These are phyloP conservation scores for Cirrhinus molitorella DNA, from an alignment of 2,797 vertebrate species.

Conservation along the genomic window DNA sequence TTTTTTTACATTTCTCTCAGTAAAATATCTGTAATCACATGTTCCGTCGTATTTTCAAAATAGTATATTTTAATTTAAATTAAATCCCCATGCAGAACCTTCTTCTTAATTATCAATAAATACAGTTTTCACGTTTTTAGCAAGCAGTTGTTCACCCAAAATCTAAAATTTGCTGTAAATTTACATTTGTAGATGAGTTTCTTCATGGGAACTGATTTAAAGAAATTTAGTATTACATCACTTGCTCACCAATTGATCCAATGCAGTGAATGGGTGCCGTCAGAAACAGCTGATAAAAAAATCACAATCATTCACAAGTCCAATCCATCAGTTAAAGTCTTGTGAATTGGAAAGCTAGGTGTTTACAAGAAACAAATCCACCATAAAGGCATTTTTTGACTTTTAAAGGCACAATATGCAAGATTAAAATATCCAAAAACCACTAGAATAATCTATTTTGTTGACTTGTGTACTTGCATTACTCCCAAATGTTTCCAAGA, in stretches of 20 bases:
- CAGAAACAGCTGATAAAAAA: background rate
- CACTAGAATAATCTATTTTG: too few relatives aligned
- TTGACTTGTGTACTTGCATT: too few relatives aligned
- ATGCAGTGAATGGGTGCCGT: background rate
- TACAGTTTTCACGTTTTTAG: background rate
- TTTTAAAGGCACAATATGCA: too few relatives aligned
- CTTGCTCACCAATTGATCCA: background rate
- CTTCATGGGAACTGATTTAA: too few relatives aligned
- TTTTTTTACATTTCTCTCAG: background rate
- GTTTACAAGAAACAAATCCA: background rate
- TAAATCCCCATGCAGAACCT: too few relatives aligned
- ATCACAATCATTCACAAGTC: background rate
- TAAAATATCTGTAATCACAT: background rate
- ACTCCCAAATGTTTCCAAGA: too few relatives aligned
- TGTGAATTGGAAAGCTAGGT: background rate
- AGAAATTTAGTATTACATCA: background rate
- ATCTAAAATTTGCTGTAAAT: background rate
- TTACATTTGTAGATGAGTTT: background rate
- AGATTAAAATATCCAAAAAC: too few relatives aligned
- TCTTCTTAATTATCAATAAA: background rate
- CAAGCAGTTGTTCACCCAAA: background rate
- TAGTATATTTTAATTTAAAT: too few relatives aligned
- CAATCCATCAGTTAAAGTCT: background rate
- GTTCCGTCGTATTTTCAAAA: too few relatives aligned
- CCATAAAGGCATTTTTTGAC: too few relatives aligned